phyloP scores from a whole-genome alignment of 2,797 vertebrate species.

The Xenentodon cancila region DNA sequence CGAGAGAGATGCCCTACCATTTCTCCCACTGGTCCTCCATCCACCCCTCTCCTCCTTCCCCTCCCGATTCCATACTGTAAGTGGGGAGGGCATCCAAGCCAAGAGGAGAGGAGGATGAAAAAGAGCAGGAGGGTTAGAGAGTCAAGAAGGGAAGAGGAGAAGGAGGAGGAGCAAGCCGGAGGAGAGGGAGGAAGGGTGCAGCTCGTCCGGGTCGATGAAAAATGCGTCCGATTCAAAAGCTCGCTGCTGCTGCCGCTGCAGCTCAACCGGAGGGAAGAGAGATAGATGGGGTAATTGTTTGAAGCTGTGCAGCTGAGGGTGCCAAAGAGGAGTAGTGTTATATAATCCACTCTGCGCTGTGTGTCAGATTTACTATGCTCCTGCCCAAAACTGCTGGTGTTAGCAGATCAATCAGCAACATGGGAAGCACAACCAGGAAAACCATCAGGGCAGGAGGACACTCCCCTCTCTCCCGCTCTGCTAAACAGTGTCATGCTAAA shows the following conservation, averaged over 20 bases:
- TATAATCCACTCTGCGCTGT: slow-evolving; percentile 61
- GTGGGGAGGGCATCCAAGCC: slow-evolving; percentile 80
- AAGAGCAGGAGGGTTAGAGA: slow-evolving; percentile 52
- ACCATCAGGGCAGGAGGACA: slow-evolving; percentile 46
- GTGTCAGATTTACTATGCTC: slow-evolving; percentile 68
- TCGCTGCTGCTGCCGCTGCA: slow-evolving; percentile 4
- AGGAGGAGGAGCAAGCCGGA: slow-evolving; percentile 48
- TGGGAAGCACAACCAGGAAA: slow-evolving; percentile 38
- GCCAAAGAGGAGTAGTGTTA: slow-evolving; percentile 54
- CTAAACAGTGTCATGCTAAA: slow-evolving; percentile 52
- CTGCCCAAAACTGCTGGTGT: slow-evolving; percentile 65
- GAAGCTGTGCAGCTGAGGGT: slow-evolving; percentile 42
- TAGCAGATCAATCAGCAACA: slow-evolving; percentile 52
- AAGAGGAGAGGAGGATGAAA: slow-evolving; percentile 47
- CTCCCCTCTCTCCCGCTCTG: slow-evolving; percentile 22
- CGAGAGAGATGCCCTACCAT: slow-evolving; percentile 86
- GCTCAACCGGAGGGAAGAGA: slow-evolving; percentile 36
- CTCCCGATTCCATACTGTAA: slow-evolving; percentile 90
- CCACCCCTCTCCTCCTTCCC: slow-evolving; percentile 93
- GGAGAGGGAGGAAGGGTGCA: slow-evolving; percentile 58
- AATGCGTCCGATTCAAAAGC: slow-evolving; percentile 54
- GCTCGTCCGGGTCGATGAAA: slow-evolving; percentile 63
- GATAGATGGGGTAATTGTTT: slow-evolving; percentile 34
- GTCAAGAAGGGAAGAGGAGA: slow-evolving; percentile 52
- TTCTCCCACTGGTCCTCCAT: slow-evolving; percentile 99